phyloP scores from a whole-genome alignment of 2,888 invertebrate species.

The Tinea pellionella region DNA sequence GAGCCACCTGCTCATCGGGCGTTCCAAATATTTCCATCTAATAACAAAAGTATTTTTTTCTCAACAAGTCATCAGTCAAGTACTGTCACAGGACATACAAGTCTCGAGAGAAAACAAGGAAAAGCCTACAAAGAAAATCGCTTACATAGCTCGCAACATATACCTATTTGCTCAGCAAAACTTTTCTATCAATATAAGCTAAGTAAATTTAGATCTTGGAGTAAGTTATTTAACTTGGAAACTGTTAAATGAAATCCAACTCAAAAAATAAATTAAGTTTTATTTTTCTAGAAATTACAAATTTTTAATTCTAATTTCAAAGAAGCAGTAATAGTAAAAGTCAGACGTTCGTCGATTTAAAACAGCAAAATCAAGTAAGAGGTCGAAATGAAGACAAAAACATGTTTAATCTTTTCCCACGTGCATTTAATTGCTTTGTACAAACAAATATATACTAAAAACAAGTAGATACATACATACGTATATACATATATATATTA shows the following conservation, averaged over 20 bases:
- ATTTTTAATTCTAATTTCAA: too few relatives aligned
- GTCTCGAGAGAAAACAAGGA: slow-evolving; percentile 1
- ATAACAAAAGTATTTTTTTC: neutral
- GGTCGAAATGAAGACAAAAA: too few relatives aligned
- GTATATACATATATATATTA: too few relatives aligned
- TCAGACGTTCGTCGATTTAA: too few relatives aligned
- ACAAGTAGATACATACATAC: too few relatives aligned
- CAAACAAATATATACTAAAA: too few relatives aligned
- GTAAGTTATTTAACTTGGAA: neutral
- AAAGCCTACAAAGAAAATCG: neutral
- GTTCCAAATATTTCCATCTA: neutral
- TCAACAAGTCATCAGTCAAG: neutral
- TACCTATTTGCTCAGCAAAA: neutral
- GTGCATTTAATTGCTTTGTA: too few relatives aligned
- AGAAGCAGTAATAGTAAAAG: too few relatives aligned
- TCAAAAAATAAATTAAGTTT: too few relatives aligned
- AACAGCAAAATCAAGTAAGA: too few relatives aligned
- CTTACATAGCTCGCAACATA: neutral
- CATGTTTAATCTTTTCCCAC: too few relatives aligned
- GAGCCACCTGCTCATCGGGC: neutral
- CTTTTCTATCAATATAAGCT: neutral
- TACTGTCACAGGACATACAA: neutral
- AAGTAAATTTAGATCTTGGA: neutral
- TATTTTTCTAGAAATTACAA: too few relatives aligned
- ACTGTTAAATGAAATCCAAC: neutral